Conservation (phyloP, 2,888 invertebrate genomes). For the Sthenelais limicola region DNA sequence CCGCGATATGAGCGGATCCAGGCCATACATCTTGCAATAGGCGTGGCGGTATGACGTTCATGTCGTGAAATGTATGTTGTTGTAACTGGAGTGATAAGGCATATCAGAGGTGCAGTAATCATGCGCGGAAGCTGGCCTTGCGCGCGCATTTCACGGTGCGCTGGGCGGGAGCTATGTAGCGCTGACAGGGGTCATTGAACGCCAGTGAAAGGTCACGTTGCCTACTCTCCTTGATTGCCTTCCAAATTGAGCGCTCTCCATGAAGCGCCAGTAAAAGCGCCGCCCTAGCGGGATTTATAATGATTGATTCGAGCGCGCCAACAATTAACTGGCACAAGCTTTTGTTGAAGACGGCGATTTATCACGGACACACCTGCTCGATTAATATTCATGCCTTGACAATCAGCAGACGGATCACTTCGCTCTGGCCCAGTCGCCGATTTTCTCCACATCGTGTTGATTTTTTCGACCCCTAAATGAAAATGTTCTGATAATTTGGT, state of each 20-base stretch:
- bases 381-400: slow-evolving; percentile 36
- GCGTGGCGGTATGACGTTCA: neutral
- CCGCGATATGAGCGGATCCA: too few relatives aligned
- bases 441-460: too few relatives aligned
- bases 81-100: neutral
- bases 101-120: neutral
- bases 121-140: neutral
- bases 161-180: slow-evolving; percentile 19
- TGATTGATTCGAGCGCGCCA: slow-evolving; percentile 30
- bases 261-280: neutral
- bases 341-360: slow-evolving; percentile 24
- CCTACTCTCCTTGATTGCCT: slow-evolving; percentile 24
- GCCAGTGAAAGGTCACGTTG: slow-evolving; percentile 9
- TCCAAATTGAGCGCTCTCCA: slow-evolving; percentile 28
- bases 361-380: slow-evolving; percentile 27
- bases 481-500: too few relatives aligned
- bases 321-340: slow-evolving; percentile 20
- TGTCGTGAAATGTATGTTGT: neutral
- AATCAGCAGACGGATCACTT: too few relatives aligned
- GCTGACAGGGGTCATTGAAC: slow-evolving; percentile 22
- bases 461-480: too few relatives aligned
- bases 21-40: neutral
- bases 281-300: slow-evolving; percentile 18
- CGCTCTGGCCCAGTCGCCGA: too few relatives aligned
- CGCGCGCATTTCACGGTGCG: slow-evolving; percentile 23